A percentile compares a stretch with the other conserved stretches of the same genome.
Conservation (phyloP, 2,113 vertebrate genomes). For the Chelonoidis abingdonii region DNA sequence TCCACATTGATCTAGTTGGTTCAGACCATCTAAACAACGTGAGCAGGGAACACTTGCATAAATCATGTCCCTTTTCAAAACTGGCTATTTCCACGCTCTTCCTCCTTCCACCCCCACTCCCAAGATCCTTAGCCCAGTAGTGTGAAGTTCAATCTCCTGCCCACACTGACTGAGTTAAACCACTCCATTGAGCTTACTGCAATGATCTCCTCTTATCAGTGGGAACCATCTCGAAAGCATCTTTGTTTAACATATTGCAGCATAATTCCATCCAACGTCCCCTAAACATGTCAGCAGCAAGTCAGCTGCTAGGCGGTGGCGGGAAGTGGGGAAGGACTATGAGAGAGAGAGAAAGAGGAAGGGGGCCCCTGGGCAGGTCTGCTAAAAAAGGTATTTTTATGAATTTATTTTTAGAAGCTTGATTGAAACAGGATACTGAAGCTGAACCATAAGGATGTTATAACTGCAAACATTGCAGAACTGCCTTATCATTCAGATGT, state of each 20-base stretch:
- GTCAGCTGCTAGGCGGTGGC: neutral
- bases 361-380: neutral
- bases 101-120: no score
- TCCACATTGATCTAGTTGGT: neutral
- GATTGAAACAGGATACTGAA: neutral
- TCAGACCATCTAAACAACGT: neutral
- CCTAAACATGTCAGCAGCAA: neutral
- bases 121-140: neutral
- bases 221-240: neutral
- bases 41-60: neutral
- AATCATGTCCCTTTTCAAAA: neutral
- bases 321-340: neutral
- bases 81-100: neutral
- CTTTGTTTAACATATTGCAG: neutral
- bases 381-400: neutral
- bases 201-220: neutral
- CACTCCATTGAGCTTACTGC: neutral
- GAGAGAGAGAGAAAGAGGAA: neutral
- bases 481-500: neutral
- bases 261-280: neutral
- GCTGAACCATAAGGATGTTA: neutral
- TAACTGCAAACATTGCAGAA: neutral
- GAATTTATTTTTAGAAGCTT: conserved; percentile 46
- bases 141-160: neutral
- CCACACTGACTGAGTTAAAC: neutral